Conservation (phyloP, 1,140 invertebrate genomes). For the Nephotettix cincticeps region DNA sequence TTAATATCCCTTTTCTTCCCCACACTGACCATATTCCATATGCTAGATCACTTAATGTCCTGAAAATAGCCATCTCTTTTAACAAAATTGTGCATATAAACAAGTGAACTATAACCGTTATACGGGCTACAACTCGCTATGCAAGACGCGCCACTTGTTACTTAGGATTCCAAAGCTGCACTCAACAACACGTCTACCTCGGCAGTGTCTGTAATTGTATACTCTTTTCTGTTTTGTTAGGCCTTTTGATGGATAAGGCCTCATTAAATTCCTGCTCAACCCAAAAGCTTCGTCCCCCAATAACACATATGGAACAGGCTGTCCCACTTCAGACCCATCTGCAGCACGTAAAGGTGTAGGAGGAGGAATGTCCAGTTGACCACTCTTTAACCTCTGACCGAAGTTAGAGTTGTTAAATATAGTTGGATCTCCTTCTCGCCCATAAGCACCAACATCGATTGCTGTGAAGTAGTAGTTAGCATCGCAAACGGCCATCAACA, state of each 20-base stretch:
- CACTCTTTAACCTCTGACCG: not conserved
- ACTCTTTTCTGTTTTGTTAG: conserved; percentile 35
- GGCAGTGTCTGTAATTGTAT: conserved; percentile 40
- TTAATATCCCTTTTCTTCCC: no score
- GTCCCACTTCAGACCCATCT: not conserved
- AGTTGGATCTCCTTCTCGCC: conserved; percentile 31
- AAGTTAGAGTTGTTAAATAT: conserved; percentile 14
- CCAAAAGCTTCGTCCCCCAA: conserved; percentile 43
- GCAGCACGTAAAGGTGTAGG: no score
- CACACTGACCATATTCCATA: no score
- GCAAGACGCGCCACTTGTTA: conserved; percentile 44
- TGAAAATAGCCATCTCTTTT: no score
- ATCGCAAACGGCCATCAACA: conserved; percentile 49
- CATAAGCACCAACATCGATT: conserved; percentile 47
- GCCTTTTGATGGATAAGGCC: conserved; percentile 13
- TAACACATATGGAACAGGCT: conserved; percentile 25
- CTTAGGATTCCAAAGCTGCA: conserved; percentile 41
- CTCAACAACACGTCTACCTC: conserved; percentile 39
- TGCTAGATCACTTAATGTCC: no score
- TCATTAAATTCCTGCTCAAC: conserved; percentile 34
- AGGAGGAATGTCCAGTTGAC: not conserved
- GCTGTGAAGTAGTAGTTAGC: conserved; percentile 47
- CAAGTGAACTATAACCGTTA: no score
- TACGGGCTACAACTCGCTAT: no score
- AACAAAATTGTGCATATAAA: no score